Percentiles rank a stretch among this genome's conserved stretches.
Evolutionary conservation across 1,140 invertebrate species (phyloP).

Genomic region (Cotesia vestalis): DNA sequence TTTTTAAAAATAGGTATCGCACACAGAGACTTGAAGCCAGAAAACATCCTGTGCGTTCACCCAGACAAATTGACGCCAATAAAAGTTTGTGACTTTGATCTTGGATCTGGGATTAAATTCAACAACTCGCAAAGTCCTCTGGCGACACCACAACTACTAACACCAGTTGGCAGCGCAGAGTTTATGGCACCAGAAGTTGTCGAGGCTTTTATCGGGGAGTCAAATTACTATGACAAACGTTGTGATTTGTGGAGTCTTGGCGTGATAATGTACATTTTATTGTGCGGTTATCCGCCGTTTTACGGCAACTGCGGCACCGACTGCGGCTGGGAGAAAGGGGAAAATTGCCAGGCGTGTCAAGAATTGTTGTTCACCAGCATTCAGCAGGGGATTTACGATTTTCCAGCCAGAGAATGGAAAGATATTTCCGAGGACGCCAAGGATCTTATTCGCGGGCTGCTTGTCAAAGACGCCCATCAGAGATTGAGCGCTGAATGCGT

Average conservation of each 20-base stretch:
- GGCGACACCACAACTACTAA: slow-evolving; percentile 89
- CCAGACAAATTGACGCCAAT: slow-evolving; percentile 89
- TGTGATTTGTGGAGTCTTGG: slow-evolving; percentile 98
- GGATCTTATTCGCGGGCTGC: slow-evolving; percentile 88
- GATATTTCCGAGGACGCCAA: slow-evolving; percentile 91
- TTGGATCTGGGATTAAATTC: slow-evolving; percentile 93
- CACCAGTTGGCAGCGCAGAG: slow-evolving; percentile 95
- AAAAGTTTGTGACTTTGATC: slow-evolving; percentile 98
- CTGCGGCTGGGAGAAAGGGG: slow-evolving; percentile 96
- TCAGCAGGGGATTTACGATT: slow-evolving; percentile 88
- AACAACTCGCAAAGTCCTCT: slow-evolving; percentile 84
- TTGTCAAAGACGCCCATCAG: slow-evolving; percentile 78
- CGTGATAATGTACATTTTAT: slow-evolving; percentile 95
- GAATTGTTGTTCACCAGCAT: slow-evolving; percentile 83
- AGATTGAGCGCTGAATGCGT: slow-evolving; percentile 88
- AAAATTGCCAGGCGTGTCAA: slow-evolving; percentile 87
- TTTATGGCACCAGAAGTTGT: slow-evolving; percentile 99
- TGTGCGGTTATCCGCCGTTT: slow-evolving; percentile 98
- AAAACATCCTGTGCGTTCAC: slow-evolving; percentile 96
- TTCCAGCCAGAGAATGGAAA: slow-evolving; percentile 91
- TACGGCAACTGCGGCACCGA: slow-evolving; percentile 90
- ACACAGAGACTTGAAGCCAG: slow-evolving; percentile 93
- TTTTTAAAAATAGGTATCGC: slow-evolving; percentile 74
- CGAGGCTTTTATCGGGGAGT: slow-evolving; percentile 91
- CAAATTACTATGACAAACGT: slow-evolving; percentile 93